Evolutionary conservation across 2,797 vertebrate species (phyloP), one percentile per base, ranked within the genome.

Genomic region (Emys orbicularis): DNA sequence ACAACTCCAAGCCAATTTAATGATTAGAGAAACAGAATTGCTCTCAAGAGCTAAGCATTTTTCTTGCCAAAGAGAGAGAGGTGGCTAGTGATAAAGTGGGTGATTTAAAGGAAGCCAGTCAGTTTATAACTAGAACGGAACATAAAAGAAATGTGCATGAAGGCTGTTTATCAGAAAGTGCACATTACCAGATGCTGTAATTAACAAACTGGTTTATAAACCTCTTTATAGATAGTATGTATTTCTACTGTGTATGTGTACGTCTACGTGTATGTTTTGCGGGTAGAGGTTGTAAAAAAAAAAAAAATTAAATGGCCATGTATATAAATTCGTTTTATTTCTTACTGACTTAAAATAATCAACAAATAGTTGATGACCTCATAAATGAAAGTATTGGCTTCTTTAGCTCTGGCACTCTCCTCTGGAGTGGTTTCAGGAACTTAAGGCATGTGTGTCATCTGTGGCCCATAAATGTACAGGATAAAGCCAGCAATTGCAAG

Each of bases 351-450:
- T 89, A 84, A 72, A 92, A 56, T 81, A 94, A 90, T 19, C 65
- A 44, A 77, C 57, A 91, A 95, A 50, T 72, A 34, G 56, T 37
- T 23, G 1, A 31, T 41, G 21, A 81, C 27, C 50, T 94, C 84
- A 19, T 77, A 86, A 87, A 31, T 25, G 83, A 80, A 88, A 83
- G 6, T 0, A 0, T n/a, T 2, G 0, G 31, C 53, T 31, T 53
- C 4, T 0, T 12, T 23, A 15, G 29, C 57, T 68, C 68, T 1
- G 4, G 37, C 54, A 41, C 54, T 27, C 59, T 86, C 25, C 13
- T 54, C 90, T 92, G 79, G 91, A 93, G 84, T 29, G 81, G 50
- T 77, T 94, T 95, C 0, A 2, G 84, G 94, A 96, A 90, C 94
- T 87, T 4, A 0, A 84, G 81, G 91, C 89, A 91, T 90, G 52